These are phyloP conservation scores for Achlya flavicornis DNA, from an alignment of 2,888 invertebrate genomes.

Conservation along the genomic window DNA sequence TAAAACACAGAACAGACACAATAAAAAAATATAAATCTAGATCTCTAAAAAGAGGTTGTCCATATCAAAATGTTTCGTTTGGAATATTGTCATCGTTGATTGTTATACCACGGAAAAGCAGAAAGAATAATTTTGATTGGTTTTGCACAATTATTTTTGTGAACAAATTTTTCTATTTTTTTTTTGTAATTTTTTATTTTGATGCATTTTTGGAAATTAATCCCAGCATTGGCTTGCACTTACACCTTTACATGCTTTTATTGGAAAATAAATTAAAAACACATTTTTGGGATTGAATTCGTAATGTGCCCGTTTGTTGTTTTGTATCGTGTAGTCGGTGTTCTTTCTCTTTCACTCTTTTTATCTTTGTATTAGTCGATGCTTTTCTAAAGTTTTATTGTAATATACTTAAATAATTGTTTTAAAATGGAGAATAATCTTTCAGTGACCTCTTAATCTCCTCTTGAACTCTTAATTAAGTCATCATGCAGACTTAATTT, in stretches of 20 bases:
- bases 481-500: slow-evolving; percentile 25
- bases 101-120: slow-evolving; percentile 35
- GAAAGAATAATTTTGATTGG: slow-evolving; percentile 64
- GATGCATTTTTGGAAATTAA: slow-evolving; percentile 54
- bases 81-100: slow-evolving; percentile 25
- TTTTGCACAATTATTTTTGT: slow-evolving; percentile 65
- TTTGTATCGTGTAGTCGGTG: slow-evolving; percentile 74
- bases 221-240: slow-evolving; percentile 79
- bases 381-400: slow-evolving; percentile 47
- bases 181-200: slow-evolving; percentile 42
- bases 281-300: slow-evolving; percentile 43
- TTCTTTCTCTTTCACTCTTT: slow-evolving; percentile 81
- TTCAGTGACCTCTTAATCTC: slow-evolving; percentile 28
- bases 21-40: too few relatives aligned
- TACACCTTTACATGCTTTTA: slow-evolving; percentile 67
- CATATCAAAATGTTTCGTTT: too few relatives aligned
- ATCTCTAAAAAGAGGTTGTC: too few relatives aligned
- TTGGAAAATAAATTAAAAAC: slow-evolving; percentile 42
- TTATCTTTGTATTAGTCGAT: slow-evolving; percentile 50
- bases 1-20: too few relatives aligned
- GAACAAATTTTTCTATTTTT: slow-evolving; percentile 46
- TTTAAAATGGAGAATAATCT: slow-evolving; percentile 18
- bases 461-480: slow-evolving; percentile 13
- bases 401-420: too few relatives aligned
- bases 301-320: slow-evolving; percentile 62